These are phyloP conservation scores for Elanus axillaris DNA, from an alignment of 2,113 vertebrate species.

Conservation along the genomic window DNA sequence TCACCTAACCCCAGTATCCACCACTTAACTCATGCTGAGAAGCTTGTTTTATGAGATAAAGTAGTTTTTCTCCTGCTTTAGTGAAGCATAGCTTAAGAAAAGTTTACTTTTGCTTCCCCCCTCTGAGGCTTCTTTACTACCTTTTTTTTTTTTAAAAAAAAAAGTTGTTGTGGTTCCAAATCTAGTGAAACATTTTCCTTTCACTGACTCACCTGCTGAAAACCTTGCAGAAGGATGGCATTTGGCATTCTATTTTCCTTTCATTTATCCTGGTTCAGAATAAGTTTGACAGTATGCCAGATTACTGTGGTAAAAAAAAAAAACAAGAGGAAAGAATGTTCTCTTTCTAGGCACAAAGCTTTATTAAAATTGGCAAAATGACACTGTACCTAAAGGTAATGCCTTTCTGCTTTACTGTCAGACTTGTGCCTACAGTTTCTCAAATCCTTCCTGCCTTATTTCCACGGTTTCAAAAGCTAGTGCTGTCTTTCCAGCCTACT, in stretches of 20 bases:
- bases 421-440: not conserved
- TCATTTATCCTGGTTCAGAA: not conserved
- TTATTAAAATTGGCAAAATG: not conserved
- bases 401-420: not conserved
- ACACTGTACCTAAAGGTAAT: not conserved
- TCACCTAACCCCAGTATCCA: not conserved
- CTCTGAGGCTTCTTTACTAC: not conserved
- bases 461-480: not conserved
- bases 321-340: not conserved
- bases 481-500: not conserved
- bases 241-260: not conserved
- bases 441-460: not conserved
- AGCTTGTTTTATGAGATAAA: not conserved
- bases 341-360: not conserved
- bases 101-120: not conserved
- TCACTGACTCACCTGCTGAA: not conserved
- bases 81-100: not conserved
- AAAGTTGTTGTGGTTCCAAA: not conserved
- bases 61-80: not conserved
- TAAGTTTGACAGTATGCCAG: not conserved
- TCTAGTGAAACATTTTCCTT: not conserved
- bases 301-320: not conserved
- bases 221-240: not conserved
- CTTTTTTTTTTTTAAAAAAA: not conserved
- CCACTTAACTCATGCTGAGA: not conserved